Evolutionary conservation across 2,888 invertebrate species (phyloP).

Genomic region (Stenchaetothrips biformis): DNA sequence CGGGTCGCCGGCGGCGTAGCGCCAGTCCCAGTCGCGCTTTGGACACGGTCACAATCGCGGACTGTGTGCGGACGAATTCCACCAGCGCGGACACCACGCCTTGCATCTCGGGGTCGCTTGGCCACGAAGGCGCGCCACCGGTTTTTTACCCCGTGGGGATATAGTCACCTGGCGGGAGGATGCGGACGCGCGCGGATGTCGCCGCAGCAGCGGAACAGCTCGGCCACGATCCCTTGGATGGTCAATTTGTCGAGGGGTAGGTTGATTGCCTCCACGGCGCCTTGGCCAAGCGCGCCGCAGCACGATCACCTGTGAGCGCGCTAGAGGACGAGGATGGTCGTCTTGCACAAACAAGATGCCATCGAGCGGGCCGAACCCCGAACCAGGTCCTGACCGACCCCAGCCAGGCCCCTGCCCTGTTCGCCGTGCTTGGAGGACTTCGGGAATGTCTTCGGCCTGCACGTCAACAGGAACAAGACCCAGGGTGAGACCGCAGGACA

Average conservation of each 20-base stretch:
- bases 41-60: conserved; percentile 74
- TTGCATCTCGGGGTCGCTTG: conserved; percentile 82
- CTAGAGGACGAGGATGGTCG: no score
- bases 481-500: no score
- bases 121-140: conserved; percentile 82
- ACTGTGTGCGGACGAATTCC: conserved; percentile 83
- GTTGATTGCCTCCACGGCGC: conserved; percentile 82
- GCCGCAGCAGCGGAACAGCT: conserved; percentile 81
- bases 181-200: conserved; percentile 84
- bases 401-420: no score
- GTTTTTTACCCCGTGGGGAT: conserved; percentile 92
- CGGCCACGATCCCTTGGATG: conserved; percentile 88
- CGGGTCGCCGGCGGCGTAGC: conserved; percentile 50
- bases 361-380: no score
- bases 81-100: conserved; percentile 83
- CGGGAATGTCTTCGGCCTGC: no score
- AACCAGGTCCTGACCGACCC: no score
- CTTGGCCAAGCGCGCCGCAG: no score
- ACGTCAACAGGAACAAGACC: no score
- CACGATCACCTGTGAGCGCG: no score
- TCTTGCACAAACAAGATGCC: no score
- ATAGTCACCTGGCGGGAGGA: conserved; percentile 82
- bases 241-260: conserved; percentile 79
- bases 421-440: no score
- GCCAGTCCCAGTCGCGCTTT: conserved; percentile 52